Evolutionary conservation across 2,888 invertebrate species (phyloP).

Genomic region (Pherbina coryleti): DNA sequence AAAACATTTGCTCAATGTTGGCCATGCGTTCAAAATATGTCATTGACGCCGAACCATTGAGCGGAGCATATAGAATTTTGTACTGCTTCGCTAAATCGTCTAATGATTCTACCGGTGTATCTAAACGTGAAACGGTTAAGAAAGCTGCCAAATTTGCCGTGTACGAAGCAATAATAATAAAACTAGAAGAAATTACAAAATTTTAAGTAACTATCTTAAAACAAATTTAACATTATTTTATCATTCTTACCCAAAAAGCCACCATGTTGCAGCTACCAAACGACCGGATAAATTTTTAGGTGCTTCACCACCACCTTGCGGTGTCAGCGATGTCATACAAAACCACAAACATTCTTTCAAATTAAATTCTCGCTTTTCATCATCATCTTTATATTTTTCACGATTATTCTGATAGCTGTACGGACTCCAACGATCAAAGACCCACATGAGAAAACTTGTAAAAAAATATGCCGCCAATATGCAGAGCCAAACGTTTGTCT

Average conservation of each 20-base stretch:
- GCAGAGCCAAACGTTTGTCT: conserved; percentile 96
- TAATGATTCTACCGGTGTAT: conserved; percentile 91
- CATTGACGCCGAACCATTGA: conserved; percentile 89
- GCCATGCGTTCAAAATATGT: conserved; percentile 97
- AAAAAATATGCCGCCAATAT: conserved; percentile 95
- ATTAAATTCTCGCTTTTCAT: conserved; percentile 94
- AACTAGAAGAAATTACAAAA: conserved; percentile 69
- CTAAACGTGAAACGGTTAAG: conserved; percentile 91
- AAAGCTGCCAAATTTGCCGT: conserved; percentile 98
- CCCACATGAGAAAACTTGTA: conserved; percentile 94
- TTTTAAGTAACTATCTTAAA: neutral
- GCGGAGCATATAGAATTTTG: conserved; percentile 95
- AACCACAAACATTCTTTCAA: conserved; percentile 98
- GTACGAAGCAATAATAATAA: conserved; percentile 98
- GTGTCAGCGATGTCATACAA: conserved; percentile 98
- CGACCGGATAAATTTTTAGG: conserved; percentile 96
- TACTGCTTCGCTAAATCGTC: conserved; percentile 96
- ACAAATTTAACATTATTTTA: neutral
- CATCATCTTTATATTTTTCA: conserved; percentile 92
- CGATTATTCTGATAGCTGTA: conserved; percentile 96
- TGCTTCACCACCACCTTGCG: conserved; percentile 94
- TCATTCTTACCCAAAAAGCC: conserved; percentile 86
- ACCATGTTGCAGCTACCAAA: conserved; percentile 97
- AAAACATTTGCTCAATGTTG: conserved; percentile 93
- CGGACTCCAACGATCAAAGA: conserved; percentile 97